phyloP scores from a whole-genome alignment of 1,140 invertebrate genomes.

The Caenorhabditis tropicalis region DNA sequence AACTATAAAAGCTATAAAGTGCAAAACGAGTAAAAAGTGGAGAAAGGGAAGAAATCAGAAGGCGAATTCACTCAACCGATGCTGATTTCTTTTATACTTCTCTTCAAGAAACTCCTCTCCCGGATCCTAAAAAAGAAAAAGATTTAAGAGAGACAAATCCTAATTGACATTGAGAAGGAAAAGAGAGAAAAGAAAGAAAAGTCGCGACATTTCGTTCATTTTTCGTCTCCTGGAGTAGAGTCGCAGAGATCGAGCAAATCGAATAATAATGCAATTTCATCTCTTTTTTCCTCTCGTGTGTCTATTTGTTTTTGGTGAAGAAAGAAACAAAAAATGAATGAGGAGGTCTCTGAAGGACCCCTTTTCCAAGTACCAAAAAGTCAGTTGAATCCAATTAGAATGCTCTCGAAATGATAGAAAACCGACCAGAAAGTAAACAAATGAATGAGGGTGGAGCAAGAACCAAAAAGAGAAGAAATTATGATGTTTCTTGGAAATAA shows the following conservation, averaged over 20 bases:
- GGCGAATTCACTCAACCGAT: constrained; percentile 4
- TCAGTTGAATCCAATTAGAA: constrained; percentile 22
- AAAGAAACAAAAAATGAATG: constrained; percentile 21
- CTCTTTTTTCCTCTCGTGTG: neutral
- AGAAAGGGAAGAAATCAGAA: neutral
- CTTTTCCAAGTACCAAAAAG: too few species aligned
- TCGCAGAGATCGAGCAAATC: constrained; percentile 32
- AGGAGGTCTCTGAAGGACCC: neutral
- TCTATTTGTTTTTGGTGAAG: neutral
- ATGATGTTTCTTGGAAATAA: neutral
- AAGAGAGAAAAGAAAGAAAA: neutral
- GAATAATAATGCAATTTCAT: constrained; percentile 41
- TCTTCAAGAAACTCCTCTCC: neutral
- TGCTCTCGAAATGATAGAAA: constrained; percentile 20
- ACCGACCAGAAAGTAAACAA: neutral
- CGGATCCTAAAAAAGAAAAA: neutral
- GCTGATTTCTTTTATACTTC: constrained; percentile 30
- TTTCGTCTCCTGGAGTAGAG: neutral
- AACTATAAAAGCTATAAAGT: constrained; percentile 39
- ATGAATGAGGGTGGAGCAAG: neutral
- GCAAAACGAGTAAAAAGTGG: constrained; percentile 31
- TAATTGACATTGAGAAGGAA: neutral
- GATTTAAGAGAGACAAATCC: neutral
- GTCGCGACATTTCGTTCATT: neutral
- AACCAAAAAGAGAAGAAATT: neutral